phyloP scores from a whole-genome alignment of 2,888 invertebrate genomes.

The Nephrotoma appendiculata region DNA sequence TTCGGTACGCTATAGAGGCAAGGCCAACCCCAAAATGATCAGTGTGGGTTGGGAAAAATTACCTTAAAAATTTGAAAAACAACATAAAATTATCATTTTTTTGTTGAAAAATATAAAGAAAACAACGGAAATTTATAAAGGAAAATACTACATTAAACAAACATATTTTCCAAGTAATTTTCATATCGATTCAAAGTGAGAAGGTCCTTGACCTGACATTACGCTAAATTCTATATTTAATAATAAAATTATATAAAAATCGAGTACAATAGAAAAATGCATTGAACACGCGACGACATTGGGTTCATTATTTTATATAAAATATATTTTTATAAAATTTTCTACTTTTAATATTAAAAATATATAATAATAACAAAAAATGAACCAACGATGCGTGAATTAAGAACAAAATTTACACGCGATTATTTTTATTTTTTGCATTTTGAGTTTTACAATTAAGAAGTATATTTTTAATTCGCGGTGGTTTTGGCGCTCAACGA shows the following conservation, averaged over 20 bases:
- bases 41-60: no score
- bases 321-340: background rate
- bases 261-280: background rate
- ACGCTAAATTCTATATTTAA: background rate
- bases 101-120: background rate
- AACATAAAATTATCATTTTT: background rate
- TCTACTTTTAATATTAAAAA: background rate
- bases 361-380: background rate
- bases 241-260: background rate
- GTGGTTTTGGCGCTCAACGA: background rate
- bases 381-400: background rate
- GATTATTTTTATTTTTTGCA: background rate
- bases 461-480: background rate
- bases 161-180: background rate
- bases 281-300: background rate
- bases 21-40: no score
- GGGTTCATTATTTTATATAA: background rate
- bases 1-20: no score
- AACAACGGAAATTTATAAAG: background rate
- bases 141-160: background rate
- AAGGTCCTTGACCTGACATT: background rate
- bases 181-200: background rate
- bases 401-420: background rate
- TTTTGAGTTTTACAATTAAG: background rate
- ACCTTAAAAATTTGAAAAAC: background rate